phyloP scores from a whole-genome alignment of 2,113 vertebrate genomes.

The Eretmochelys imbricata region DNA sequence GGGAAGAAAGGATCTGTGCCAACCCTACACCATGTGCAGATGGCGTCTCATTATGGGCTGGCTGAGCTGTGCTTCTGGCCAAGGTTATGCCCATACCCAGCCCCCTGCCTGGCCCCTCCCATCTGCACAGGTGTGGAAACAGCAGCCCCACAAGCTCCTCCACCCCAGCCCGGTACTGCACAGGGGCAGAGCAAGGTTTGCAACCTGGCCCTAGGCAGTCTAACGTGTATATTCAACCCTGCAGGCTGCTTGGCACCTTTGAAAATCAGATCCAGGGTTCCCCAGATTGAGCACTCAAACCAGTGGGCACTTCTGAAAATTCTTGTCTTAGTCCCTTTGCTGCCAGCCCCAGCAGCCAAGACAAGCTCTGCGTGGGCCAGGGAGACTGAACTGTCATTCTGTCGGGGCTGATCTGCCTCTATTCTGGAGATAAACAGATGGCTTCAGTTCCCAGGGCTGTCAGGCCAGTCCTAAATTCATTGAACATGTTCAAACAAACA shows the following conservation, averaged over 20 bases:
- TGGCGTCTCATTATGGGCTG: neutral
- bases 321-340: neutral
- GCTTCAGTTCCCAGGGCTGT: neutral
- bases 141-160: neutral
- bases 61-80: neutral
- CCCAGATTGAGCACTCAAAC: rapidly evolving
- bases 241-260: neutral
- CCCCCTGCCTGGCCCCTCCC: neutral
- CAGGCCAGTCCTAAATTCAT: neutral
- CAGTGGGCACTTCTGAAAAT: neutral
- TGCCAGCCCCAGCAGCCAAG: rapidly evolving
- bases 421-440: rapidly evolving
- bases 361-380: neutral
- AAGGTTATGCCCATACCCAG: neutral
- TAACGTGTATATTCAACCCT: neutral
- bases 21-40: neutral
- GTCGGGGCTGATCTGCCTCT: rapidly evolving
- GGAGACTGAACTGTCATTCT: rapidly evolving
- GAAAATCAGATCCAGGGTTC: rapidly evolving
- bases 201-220: neutral
- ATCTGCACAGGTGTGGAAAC: neutral
- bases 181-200: neutral
- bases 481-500: neutral
- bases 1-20: neutral
- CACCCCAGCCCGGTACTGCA: too few relatives aligned